Conservation (phyloP, 37 sponge, comb jelly and placozoan genomes). For the Cliona cf. orientalis region DNA sequence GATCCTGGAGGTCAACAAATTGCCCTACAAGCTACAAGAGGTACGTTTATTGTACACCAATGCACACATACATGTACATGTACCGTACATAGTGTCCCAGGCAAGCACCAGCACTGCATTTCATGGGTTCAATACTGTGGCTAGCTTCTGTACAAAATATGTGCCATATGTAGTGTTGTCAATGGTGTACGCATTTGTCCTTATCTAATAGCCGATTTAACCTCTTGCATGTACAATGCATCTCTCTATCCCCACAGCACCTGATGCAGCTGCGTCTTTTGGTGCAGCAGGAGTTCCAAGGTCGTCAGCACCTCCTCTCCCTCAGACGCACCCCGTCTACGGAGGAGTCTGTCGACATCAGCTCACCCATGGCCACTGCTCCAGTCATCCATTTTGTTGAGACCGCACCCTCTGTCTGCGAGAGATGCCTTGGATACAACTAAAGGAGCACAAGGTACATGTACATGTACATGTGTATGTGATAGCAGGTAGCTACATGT, state of each 20-base stretch:
- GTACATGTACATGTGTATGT: not conserved
- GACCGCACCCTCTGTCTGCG: slow-evolving; percentile 77
- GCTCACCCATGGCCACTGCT: too few species aligned
- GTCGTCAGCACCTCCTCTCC: not conserved
- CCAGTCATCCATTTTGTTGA: slow-evolving; percentile 77
- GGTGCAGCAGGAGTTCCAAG: slow-evolving; percentile 21
- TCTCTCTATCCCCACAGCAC: slow-evolving; percentile 9
- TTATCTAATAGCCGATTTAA: too few species aligned
- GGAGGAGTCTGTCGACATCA: too few species aligned
- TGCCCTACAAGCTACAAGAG: slow-evolving; percentile 78
- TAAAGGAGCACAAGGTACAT: slow-evolving; percentile 75
- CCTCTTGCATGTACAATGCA: too few species aligned
- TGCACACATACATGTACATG: too few species aligned
- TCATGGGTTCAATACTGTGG: not conserved
- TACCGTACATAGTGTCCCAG: too few species aligned
- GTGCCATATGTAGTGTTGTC: too few species aligned
- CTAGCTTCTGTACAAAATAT: not conserved
- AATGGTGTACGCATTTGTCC: too few species aligned
- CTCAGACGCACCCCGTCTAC: not conserved
- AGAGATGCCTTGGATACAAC: slow-evolving; percentile 81
- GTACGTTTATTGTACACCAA: slow-evolving; percentile 29
- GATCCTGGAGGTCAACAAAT: slow-evolving; percentile 67
- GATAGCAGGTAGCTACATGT: not conserved
- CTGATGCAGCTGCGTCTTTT: slow-evolving; percentile 60
- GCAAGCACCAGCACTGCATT: too few species aligned